A percentile compares a stretch with the other conserved stretches of the same genome.
Conservation (phyloP, 2,888 invertebrate genomes). For the Antheraea yamamai region DNA sequence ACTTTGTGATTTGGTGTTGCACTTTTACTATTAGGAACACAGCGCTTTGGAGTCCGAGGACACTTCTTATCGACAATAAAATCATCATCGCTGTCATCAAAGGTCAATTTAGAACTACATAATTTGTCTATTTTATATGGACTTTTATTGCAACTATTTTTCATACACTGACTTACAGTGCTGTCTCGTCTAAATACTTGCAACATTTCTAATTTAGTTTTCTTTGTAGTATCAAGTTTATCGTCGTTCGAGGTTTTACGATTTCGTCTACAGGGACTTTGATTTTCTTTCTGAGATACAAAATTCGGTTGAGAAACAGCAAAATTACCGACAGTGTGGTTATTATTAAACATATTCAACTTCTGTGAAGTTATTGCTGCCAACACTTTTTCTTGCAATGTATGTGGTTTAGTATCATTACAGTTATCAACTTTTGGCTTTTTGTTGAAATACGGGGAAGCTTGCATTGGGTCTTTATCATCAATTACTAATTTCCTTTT, state of each 20-base stretch:
- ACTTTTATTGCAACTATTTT: conserved; percentile 41
- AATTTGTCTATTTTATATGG: conserved; percentile 29
- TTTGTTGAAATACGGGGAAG: conserved; percentile 71
- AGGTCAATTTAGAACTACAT: conserved; percentile 47
- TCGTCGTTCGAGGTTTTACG: conserved; percentile 25
- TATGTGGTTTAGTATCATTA: conserved; percentile 38
- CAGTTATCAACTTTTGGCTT: conserved; percentile 52
- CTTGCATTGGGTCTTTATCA: conserved; percentile 42
- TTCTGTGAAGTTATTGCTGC: conserved; percentile 56
- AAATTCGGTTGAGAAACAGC: conserved; percentile 43
- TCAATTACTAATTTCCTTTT: conserved; percentile 57
- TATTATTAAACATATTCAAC: conserved; percentile 37
- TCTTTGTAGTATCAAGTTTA: conserved; percentile 31
- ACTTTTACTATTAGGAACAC: conserved; percentile 31
- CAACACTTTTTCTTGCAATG: conserved; percentile 62
- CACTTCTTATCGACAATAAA: conserved; percentile 52
- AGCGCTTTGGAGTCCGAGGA: conserved; percentile 34
- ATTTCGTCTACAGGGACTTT: conserved; percentile 38
- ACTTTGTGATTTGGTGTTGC: conserved; percentile 54
- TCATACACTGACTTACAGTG: conserved; percentile 42
- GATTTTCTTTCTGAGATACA: conserved; percentile 61
- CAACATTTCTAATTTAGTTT: conserved; percentile 49
- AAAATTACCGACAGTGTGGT: conserved; percentile 45
- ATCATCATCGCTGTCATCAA: conserved; percentile 72
- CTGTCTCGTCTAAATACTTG: conserved; percentile 58